Base-by-base conservation (phyloP, 2,113 vertebrate genomes). In the Dromiciops gliroides region DNA sequence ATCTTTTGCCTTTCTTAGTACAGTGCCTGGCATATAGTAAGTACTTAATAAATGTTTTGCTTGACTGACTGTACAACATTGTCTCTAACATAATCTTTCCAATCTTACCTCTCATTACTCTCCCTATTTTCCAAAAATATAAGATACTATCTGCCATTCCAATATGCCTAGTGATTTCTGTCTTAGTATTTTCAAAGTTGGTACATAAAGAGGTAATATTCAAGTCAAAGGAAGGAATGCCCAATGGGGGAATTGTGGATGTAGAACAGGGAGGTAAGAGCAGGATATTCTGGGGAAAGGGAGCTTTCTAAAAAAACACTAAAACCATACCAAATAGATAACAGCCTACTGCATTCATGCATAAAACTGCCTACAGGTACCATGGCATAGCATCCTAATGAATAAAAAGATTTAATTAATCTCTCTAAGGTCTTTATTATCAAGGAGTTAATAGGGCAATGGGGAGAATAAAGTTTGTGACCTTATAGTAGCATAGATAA, bases 401-500 rank as follows among this genome's bases (percentile, higher is more conserved):
- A 67, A 83, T 83, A 83, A 23, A 83, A 83, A 83, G 67, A 83
- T 83, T 83, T 83, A 83, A 83, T 83, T 83, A 83, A 44, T 83
- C n/a, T 83, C 67, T 19, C n/a, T 44, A 89, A 56, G 8, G n/a
- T 25, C 22, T 83, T 91, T 24, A 4, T 23, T 37, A 89, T 48
- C 28, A 47, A 53, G 37, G 83, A 94, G 51, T 10, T 12, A 94
- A 50, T 75, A 31, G 31, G 26, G 0, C 28, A 5, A 28, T 49
- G 67, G 67, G n/a, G 51, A 94, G 83, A 95, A 89, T 23, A 7
- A 90, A 89, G 88, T 1, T 91, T 93, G 51, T 90, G 51, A 53
- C 83, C 1, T 8, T 75, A 49, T 8, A 10, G 9, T 2, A 0
- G 60, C 24, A 3, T 93, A 96, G 75, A 89, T 83, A 95, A 93